phyloP scores from a whole-genome alignment of 1,140 invertebrate species.

The Heterodera carotae region DNA sequence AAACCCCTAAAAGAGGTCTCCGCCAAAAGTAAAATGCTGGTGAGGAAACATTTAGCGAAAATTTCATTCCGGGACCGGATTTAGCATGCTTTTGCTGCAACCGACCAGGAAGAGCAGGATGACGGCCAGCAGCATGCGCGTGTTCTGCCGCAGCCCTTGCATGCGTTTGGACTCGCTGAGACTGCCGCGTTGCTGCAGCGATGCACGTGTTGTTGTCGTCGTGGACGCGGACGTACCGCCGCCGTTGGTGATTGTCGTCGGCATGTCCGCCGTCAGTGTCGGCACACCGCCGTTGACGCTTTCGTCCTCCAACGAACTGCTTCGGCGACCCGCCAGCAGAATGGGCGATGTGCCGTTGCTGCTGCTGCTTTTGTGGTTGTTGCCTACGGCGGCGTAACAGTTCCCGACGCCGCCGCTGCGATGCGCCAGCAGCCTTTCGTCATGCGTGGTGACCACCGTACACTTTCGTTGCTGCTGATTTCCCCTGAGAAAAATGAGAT shows the following conservation, averaged over 20 bases:
- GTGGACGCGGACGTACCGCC: background rate
- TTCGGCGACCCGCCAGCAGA: background rate
- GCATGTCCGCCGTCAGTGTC: constrained; percentile 4
- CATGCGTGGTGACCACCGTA: constrained; percentile 6
- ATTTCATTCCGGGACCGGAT: too few relatives aligned
- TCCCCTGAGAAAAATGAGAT: too few relatives aligned
- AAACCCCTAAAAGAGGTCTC: background rate
- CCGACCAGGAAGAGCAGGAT: constrained; percentile 57
- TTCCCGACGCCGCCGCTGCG: background rate
- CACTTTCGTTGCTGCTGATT: constrained; percentile 27
- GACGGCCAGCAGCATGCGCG: constrained; percentile 59
- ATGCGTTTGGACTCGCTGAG: constrained; percentile 59
- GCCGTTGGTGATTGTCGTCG: constrained; percentile 13
- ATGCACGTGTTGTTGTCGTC: background rate
- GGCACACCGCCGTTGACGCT: background rate
- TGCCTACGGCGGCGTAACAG: too few relatives aligned
- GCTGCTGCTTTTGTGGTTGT: background rate
- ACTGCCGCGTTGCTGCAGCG: constrained; percentile 31
- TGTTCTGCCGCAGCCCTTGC: constrained; percentile 58
- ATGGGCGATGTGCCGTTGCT: background rate
- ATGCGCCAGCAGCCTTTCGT: background rate
- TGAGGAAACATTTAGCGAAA: too few relatives aligned
- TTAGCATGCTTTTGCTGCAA: background rate
- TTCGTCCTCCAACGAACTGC: background rate
- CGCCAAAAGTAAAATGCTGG: too few relatives aligned